A percentile compares a stretch with the other conserved stretches of the same genome.
These are phyloP conservation scores for Samia ricini DNA, from an alignment of 1,140 invertebrate species.

Conservation along the genomic window DNA sequence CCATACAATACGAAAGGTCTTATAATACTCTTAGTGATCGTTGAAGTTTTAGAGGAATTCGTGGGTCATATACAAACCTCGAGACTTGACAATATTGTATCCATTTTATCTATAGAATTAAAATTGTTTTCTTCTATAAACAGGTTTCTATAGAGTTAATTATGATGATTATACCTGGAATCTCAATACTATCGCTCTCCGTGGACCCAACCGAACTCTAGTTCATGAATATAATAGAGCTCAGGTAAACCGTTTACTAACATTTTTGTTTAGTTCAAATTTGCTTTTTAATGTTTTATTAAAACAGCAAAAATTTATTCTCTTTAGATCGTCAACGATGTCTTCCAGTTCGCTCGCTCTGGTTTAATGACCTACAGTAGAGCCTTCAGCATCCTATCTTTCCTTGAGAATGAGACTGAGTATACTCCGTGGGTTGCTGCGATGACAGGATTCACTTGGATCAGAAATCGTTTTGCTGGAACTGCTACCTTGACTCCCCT, in stretches of 20 bases:
- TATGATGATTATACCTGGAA: conserved; percentile 86
- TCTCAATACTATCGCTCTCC: conserved; percentile 77
- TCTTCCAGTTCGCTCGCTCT: conserved; percentile 81
- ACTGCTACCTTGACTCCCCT: conserved; percentile 29
- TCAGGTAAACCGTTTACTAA: conserved; percentile 31
- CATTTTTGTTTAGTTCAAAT: too few relatives aligned
- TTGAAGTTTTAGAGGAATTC: too few relatives aligned
- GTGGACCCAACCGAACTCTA: conserved; percentile 64
- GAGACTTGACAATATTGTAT: too few relatives aligned
- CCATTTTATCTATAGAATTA: too few relatives aligned
- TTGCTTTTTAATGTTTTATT: background rate
- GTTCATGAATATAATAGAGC: conserved; percentile 88
- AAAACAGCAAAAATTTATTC: background rate
- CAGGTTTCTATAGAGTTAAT: conserved; percentile 89
- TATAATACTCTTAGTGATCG: too few relatives aligned
- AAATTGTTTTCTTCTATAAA: conserved; percentile 12
- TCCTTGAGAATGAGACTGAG: conserved; percentile 80
- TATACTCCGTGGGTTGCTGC: conserved; percentile 83
- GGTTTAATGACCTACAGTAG: conserved; percentile 70
- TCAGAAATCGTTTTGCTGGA: conserved; percentile 65
- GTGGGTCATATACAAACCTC: too few relatives aligned
- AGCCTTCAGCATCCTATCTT: conserved; percentile 79
- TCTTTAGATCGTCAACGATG: conserved; percentile 84
- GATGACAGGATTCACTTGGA: conserved; percentile 70
- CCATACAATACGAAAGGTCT: too few relatives aligned